Percentiles rank a stretch among this genome's conserved stretches.
Conservation (phyloP, 2,113 vertebrate species). For the Lathamus discolor region DNA sequence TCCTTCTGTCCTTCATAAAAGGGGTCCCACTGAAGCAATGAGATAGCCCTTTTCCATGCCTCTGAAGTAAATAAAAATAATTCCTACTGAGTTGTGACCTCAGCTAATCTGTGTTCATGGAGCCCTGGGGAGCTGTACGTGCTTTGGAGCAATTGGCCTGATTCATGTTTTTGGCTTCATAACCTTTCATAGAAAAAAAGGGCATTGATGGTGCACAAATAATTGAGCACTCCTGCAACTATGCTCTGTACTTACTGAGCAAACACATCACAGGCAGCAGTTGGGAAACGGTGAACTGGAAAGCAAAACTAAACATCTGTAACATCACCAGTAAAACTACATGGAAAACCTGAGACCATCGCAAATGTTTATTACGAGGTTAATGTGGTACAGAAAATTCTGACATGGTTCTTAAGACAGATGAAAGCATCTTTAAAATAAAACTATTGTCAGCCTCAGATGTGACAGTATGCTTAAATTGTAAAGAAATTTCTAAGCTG, state of each 20-base stretch:
- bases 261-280: background rate
- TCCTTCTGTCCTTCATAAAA: background rate
- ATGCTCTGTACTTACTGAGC: background rate
- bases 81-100: background rate
- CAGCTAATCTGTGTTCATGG: background rate
- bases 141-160: background rate
- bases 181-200: background rate
- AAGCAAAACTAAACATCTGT: background rate
- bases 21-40: background rate
- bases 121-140: fast-evolving
- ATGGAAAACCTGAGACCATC: background rate
- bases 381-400: background rate
- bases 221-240: background rate
- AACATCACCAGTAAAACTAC: background rate
- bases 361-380: background rate
- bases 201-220: background rate
- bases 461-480: background rate
- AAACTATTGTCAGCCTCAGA: background rate
- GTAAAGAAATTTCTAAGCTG: background rate
- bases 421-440: background rate
- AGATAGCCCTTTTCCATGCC: background rate
- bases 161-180: background rate
- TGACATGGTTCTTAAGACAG: background rate
- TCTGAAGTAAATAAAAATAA: background rate
- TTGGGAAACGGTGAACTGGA: background rate